These are phyloP conservation scores for Macroramphosus scolopax DNA, from an alignment of 2,797 vertebrate genomes.

Conservation along the genomic window DNA sequence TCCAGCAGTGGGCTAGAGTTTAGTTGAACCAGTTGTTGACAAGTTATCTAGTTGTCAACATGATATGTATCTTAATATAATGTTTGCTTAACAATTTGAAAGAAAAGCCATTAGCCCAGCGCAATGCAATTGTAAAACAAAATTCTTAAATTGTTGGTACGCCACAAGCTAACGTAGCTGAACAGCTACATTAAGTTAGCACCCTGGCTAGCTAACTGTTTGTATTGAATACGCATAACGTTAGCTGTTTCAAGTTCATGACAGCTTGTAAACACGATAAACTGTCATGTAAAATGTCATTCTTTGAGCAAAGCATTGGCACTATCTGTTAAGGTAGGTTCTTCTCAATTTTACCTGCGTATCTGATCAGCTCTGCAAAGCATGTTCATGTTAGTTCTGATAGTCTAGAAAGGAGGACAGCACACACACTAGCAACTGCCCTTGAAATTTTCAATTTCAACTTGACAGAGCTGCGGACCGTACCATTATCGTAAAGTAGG, in stretches of 20 bases:
- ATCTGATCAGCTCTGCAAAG: conserved; percentile 71
- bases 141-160: conserved; percentile 6
- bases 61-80: not conserved
- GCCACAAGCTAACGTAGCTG: conserved; percentile 28
- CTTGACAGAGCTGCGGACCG: conserved; percentile 48
- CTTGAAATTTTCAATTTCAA: conserved; percentile 73
- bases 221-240: conserved; percentile 27
- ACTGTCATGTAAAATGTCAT: not conserved
- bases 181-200: conserved; percentile 50
- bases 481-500: conserved; percentile 58
- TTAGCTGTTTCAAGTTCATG: conserved; percentile 28
- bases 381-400: conserved; percentile 66
- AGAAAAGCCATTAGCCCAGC: not conserved
- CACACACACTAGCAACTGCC: conserved; percentile 57
- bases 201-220: conserved; percentile 29
- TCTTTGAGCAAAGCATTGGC: not conserved
- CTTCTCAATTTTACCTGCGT: conserved; percentile 73
- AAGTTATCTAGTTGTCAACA: not conserved
- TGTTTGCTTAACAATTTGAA: not conserved
- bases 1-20: not conserved
- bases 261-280: not conserved
- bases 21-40: not conserved
- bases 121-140: no score
- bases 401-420: no score
- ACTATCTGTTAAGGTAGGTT: not conserved